phyloP scores from a whole-genome alignment of 2,888 invertebrate genomes.

The Sphaerophoria rueppellii region DNA sequence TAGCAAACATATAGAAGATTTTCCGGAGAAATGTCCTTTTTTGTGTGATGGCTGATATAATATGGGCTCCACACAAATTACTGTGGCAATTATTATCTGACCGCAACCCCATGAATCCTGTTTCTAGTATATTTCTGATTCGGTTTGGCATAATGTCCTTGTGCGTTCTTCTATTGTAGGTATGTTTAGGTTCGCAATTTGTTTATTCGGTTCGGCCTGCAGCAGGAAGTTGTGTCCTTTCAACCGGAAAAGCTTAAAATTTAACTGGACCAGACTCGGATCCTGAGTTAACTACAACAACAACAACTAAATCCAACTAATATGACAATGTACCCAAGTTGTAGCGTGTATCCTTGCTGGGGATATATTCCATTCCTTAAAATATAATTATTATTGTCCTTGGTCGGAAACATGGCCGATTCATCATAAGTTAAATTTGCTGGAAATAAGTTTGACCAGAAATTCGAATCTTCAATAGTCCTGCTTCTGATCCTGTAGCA shows the following conservation, averaged over 20 bases:
- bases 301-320: neutral
- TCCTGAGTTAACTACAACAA: constrained; percentile 24
- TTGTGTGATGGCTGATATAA: constrained; percentile 43
- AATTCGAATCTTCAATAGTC: neutral
- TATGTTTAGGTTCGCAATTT: constrained; percentile 34
- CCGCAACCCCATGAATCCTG: constrained; percentile 64
- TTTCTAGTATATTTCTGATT: constrained; percentile 3
- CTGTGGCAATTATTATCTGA: constrained; percentile 72
- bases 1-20: neutral
- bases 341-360: constrained; percentile 3
- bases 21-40: constrained; percentile 61
- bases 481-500: neutral
- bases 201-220: constrained; percentile 62
- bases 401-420: constrained; percentile 66
- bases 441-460: constrained; percentile 44
- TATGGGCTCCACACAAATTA: constrained; percentile 70
- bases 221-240: constrained; percentile 70
- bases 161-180: constrained; percentile 13
- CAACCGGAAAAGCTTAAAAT: constrained; percentile 72
- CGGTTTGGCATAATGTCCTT: neutral
- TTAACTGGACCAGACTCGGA: constrained; percentile 51
- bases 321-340: constrained; percentile 8
- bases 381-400: constrained; percentile 51
- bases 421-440: constrained; percentile 72
- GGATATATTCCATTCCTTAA: constrained; percentile 41